Evolutionary conservation across 2,797 vertebrate genomes (phyloP).

Genomic region (Clarias pachynema): DNA sequence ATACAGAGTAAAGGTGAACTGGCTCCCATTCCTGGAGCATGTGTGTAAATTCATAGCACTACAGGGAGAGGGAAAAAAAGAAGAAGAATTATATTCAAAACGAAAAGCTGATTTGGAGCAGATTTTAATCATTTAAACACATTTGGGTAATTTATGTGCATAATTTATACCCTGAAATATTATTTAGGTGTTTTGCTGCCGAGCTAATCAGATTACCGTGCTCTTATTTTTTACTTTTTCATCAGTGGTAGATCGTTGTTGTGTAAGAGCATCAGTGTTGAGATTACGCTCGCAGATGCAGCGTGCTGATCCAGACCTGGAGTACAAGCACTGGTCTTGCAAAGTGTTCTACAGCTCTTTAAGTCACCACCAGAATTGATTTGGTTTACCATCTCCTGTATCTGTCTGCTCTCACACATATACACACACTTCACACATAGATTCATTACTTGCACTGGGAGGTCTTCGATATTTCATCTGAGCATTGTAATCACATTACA

Average conservation of each 20-base stretch:
- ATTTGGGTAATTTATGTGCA: constrained; percentile 36
- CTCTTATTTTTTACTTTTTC: constrained; percentile 8
- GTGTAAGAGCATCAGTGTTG: background rate
- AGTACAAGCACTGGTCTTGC: constrained; percentile 48
- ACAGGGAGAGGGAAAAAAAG: background rate
- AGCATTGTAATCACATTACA: constrained; percentile 94
- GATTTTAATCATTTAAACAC: constrained; percentile 20
- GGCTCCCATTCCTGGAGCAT: constrained; percentile 49
- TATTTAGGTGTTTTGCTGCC: constrained; percentile 13
- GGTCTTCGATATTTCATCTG: constrained; percentile 98
- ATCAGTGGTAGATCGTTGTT: background rate
- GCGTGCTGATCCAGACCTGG: constrained; percentile 65
- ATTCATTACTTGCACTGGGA: constrained; percentile 69
- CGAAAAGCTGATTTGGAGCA: constrained; percentile 8
- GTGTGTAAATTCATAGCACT: constrained; percentile 54
- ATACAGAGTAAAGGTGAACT: constrained; percentile 52
- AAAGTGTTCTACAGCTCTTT: constrained; percentile 74
- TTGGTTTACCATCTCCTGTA: constrained; percentile 64
- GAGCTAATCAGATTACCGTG: constrained; percentile 4
- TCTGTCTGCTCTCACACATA: constrained; percentile 67
- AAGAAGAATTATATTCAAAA: background rate
- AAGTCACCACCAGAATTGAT: constrained; percentile 69
- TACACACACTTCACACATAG: constrained; percentile 24
- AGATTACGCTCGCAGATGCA: constrained; percentile 48
- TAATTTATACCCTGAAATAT: constrained; percentile 20